These are phyloP conservation scores for Raja brachyura DNA, from an alignment of 2,113 vertebrate genomes.

Conservation along the genomic window DNA sequence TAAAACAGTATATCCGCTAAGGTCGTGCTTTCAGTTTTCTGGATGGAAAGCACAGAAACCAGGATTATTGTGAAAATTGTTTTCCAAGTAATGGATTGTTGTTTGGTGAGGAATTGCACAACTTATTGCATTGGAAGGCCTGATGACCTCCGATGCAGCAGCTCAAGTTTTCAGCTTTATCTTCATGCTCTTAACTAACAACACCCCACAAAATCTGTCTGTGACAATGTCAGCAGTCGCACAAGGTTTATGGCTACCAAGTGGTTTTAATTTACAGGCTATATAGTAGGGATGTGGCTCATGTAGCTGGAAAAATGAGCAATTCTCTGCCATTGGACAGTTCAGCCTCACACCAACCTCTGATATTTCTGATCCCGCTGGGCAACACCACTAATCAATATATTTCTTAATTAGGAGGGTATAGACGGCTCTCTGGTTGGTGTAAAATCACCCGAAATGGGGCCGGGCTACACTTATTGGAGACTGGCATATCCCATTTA, in stretches of 20 bases:
- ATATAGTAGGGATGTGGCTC: not conserved
- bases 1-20: not conserved
- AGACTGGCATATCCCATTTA: too few relatives aligned
- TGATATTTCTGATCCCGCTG: not conserved
- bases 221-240: not conserved
- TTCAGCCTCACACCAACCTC: not conserved
- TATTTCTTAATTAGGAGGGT: not conserved
- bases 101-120: not conserved
- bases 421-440: too few relatives aligned
- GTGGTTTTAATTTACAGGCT: not conserved
- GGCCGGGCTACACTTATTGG: too few relatives aligned
- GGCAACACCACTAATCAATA: not conserved
- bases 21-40: not conserved
- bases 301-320: not conserved
- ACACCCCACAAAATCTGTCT: not conserved
- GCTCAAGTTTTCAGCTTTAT: not conserved
- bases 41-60: too few relatives aligned
- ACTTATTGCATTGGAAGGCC: not conserved
- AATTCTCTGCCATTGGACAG: not conserved
- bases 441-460: too few relatives aligned
- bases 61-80: not conserved
- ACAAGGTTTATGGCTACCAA: not conserved
- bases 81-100: not conserved
- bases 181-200: not conserved
- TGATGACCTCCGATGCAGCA: not conserved